Conservation (phyloP, 30 jellyfish, hydroid and myxozoan species). For the Mastigias papua region DNA sequence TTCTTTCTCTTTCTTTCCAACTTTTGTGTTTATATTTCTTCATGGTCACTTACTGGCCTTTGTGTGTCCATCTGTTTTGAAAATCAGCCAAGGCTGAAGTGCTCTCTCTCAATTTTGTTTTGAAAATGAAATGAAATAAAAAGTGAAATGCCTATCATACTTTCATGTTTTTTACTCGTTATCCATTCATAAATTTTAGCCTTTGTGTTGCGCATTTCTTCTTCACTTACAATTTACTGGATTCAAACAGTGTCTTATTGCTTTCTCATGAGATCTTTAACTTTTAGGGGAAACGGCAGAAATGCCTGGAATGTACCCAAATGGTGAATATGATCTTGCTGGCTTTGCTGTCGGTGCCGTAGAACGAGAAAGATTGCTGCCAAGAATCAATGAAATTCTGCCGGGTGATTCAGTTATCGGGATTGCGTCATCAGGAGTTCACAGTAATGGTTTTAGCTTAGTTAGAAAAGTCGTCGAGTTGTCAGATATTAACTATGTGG, state of each 20-base stretch:
- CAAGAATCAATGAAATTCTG: conserved; percentile 46
- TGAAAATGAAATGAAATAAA: too few relatives aligned
- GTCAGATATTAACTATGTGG: conserved; percentile 44
- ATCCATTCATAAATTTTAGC: background rate
- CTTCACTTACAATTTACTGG: background rate
- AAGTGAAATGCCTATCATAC: too few relatives aligned
- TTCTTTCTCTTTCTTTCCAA: too few relatives aligned
- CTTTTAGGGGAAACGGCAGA: conserved; percentile 95
- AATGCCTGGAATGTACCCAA: conserved; percentile 95
- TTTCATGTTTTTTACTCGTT: background rate
- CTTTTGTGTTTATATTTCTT: too few relatives aligned
- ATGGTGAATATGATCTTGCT: conserved; percentile 90
- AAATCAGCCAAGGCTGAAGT: too few relatives aligned
- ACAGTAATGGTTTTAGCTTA: conserved; percentile 96
- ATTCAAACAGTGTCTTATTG: too few relatives aligned
- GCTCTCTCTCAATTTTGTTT: too few relatives aligned
- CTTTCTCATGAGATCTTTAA: background rate
- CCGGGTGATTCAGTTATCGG: conserved; percentile 95
- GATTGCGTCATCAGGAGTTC: conserved; percentile 94
- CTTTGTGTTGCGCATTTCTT: background rate
- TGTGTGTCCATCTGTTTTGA: too few relatives aligned
- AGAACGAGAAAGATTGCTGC: conserved; percentile 68
- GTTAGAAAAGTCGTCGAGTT: conserved; percentile 83
- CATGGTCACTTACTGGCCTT: too few relatives aligned
- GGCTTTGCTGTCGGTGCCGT: conserved; percentile 99